Evolutionary conservation across 2,113 vertebrate genomes (phyloP).

Genomic region (Felis catus): DNA sequence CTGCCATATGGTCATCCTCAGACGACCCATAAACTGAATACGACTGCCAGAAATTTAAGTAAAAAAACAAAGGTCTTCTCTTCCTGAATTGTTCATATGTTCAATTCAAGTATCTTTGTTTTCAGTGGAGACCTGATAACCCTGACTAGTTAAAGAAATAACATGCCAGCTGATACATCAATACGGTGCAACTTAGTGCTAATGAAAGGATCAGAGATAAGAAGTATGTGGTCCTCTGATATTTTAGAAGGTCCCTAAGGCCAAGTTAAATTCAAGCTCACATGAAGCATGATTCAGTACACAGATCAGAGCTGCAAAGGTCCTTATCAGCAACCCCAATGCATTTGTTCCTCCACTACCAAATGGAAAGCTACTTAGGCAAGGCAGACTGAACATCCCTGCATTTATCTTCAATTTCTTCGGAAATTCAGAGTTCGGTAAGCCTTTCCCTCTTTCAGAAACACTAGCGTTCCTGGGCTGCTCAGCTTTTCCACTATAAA

Average conservation of each 20-base stretch:
- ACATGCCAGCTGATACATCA: background rate
- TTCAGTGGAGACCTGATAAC: background rate
- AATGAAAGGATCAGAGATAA: conserved; percentile 18
- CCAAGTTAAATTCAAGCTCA: conserved; percentile 47
- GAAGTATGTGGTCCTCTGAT: background rate
- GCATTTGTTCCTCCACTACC: background rate
- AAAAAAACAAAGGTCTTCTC: background rate
- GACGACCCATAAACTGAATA: background rate
- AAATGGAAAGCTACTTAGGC: background rate
- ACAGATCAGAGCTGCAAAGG: background rate
- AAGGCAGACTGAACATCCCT: background rate
- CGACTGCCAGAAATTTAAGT: background rate
- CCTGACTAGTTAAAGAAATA: conserved; percentile 28
- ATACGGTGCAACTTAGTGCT: background rate
- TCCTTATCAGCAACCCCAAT: background rate
- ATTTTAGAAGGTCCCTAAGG: conserved; percentile 47
- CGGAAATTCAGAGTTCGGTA: background rate
- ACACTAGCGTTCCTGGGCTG: background rate
- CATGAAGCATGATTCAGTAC: background rate
- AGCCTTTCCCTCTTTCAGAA: background rate
- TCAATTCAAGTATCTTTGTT: conserved; percentile 10
- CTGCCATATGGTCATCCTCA: too few relatives aligned
- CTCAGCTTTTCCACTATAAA: conserved; percentile 29
- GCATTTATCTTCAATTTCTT: background rate
- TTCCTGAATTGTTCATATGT: background rate